Percentiles rank a stretch among this genome's conserved stretches.
Evolutionary conservation across 2,888 invertebrate species (phyloP).

Genomic region (Amitus sp.): DNA sequence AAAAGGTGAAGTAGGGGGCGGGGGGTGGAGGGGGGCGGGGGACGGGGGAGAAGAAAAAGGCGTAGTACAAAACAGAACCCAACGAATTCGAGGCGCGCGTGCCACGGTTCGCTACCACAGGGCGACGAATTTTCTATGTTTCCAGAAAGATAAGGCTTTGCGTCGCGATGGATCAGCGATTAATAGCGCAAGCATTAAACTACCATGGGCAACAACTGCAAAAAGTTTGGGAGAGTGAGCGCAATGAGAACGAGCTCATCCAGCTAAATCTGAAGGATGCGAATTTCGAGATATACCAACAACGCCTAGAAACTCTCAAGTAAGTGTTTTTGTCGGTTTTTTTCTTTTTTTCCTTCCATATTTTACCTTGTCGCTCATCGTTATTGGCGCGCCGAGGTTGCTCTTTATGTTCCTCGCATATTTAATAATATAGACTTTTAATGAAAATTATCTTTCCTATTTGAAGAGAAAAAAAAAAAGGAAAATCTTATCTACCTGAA

Average conservation of each 20-base stretch:
- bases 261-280: slow-evolving; percentile 73
- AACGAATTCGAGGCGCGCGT: no score
- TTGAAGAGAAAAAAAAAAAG: no score
- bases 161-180: slow-evolving; percentile 69
- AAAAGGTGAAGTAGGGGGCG: no score
- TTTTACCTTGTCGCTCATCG: no score
- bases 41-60: background rate
- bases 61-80: no score
- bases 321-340: slow-evolving; percentile 42
- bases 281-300: slow-evolving; percentile 80
- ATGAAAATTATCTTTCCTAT: no score
- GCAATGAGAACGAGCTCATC: slow-evolving; percentile 79
- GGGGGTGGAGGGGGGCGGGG: background rate
- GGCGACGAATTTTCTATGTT: slow-evolving; percentile 48
- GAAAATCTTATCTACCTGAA: no score
- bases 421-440: no score
- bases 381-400: no score
- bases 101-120: no score
- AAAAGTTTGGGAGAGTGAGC: slow-evolving; percentile 88
- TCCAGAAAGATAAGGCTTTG: slow-evolving; percentile 52
- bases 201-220: slow-evolving; percentile 89
- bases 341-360: background rate
- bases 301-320: slow-evolving; percentile 82
- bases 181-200: slow-evolving; percentile 79
- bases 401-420: no score